phyloP scores from a whole-genome alignment of 1,140 invertebrate species.

The Artemia franciscana region DNA sequence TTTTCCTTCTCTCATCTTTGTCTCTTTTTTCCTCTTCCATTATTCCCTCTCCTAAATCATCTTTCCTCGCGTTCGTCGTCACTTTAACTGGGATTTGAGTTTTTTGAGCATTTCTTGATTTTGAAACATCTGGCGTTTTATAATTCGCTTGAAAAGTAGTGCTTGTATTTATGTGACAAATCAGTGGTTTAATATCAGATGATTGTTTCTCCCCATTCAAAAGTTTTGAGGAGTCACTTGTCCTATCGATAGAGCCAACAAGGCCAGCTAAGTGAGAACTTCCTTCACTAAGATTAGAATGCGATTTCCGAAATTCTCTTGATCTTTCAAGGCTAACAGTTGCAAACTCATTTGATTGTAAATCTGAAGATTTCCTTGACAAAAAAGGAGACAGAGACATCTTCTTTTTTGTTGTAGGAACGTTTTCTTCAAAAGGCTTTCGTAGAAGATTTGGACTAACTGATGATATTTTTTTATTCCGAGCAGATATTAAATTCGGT shows the following conservation, averaged over 20 bases:
- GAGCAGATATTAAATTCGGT: not conserved
- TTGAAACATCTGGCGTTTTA: too few relatives aligned
- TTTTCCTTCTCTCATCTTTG: too few relatives aligned
- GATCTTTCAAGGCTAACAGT: not conserved
- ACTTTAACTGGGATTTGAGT: too few relatives aligned
- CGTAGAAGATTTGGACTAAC: not conserved
- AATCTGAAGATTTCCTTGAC: not conserved
- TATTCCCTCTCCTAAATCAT: too few relatives aligned
- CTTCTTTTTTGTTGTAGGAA: not conserved
- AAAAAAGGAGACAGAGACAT: not conserved
- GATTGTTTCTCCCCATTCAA: too few relatives aligned
- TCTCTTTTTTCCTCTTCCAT: too few relatives aligned
- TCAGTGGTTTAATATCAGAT: too few relatives aligned
- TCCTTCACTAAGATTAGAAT: not conserved
- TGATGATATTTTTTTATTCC: not conserved
- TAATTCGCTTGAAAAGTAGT: too few relatives aligned
- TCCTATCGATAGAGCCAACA: not conserved
- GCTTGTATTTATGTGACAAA: too few relatives aligned
- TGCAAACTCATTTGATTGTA: not conserved
- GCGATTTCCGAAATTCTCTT: not conserved
- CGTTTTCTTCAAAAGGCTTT: not conserved
- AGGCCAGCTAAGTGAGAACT: not conserved
- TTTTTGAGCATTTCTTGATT: too few relatives aligned
- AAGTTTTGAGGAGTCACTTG: too few relatives aligned
- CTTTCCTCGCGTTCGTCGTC: too few relatives aligned